Evolutionary conservation across 1,140 invertebrate species (phyloP), one percentile per base, ranked within the genome.

Genomic region (Camponotus vicinus): DNA sequence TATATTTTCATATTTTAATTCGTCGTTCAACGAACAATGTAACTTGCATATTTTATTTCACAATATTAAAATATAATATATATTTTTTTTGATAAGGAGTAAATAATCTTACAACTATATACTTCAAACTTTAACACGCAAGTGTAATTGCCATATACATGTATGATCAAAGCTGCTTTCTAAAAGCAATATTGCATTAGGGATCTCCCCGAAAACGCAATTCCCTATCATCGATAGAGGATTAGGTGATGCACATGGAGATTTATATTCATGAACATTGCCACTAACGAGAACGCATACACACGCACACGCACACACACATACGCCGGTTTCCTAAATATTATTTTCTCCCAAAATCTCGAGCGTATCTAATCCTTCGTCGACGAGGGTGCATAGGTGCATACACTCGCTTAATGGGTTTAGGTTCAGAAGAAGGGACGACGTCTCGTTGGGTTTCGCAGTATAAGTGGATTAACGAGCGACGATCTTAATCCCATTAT

Each of bases 391-490:
- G 79, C 85, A 83, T 86, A 57, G 42, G 49, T 57, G 70, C 64
- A 85, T 85, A 78, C n/a, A n/a, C 64, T 66, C 69, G 40, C 49
- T 45, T 84, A 87, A 90, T 73, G 63, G 75, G 67, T 71, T 84
- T 78, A 73, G 27, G 21, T 57, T 45, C 11, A 15, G 27, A 49
- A 66, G 57, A 71, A 75, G 70, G 52, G 83, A 21, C 42, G 32
- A 57, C 59, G 79, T 87, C 78, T 52, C 71, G 70, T 49, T 78
- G 85, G 73, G 64, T 82, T 84, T 86, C 52, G 64, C 70, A 83
- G 32, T 37, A 88, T 90, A 91, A 91, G 73, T 90, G 90, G 89
- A 91, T 91, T 88, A 91, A 89, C 86, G 88, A 83, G 87, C 59
- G 82, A 88, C 82, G 77, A 87, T 87, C 80, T 88, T 88, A 88